phyloP scores from a whole-genome alignment of 1,140 invertebrate species.

The Brachionus rubens region DNA sequence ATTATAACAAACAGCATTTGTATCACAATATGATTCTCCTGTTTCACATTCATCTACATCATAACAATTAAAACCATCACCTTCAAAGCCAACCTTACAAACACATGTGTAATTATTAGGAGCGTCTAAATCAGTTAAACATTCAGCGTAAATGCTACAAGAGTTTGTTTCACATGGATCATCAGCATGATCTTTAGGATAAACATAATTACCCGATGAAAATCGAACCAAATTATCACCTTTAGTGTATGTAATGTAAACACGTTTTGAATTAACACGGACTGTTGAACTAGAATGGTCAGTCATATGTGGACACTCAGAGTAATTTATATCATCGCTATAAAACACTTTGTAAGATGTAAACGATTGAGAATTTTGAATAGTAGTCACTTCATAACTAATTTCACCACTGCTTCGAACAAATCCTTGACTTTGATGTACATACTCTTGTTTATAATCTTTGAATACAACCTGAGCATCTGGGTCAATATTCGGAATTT shows the following conservation, averaged over 20 bases:
- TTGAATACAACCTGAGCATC: slow-evolving; percentile 42
- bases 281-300: slow-evolving; percentile 4
- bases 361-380: slow-evolving; percentile 35
- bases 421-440: background rate
- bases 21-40: slow-evolving; percentile 41
- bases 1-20: slow-evolving; percentile 40
- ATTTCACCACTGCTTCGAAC: slow-evolving; percentile 16
- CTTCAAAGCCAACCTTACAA: slow-evolving; percentile 43
- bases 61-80: slow-evolving; percentile 39
- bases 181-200: slow-evolving; percentile 17
- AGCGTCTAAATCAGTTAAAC: background rate
- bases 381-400: background rate
- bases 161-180: slow-evolving; percentile 38
- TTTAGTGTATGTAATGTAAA: slow-evolving; percentile 35
- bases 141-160: slow-evolving; percentile 44
- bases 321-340: slow-evolving; percentile 25
- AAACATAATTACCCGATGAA: slow-evolving; percentile 24
- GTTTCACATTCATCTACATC: slow-evolving; percentile 41
- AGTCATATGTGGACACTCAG: slow-evolving; percentile 31
- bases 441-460: slow-evolving; percentile 43
- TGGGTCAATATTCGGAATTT: slow-evolving; percentile 18
- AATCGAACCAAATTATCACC: slow-evolving; percentile 16
- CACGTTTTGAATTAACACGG: slow-evolving; percentile 14
- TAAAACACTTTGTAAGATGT: slow-evolving; percentile 18
- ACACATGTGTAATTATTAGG: slow-evolving; percentile 43